Base-by-base conservation (phyloP, 1,140 invertebrate genomes). In the Drosophila subobscura region DNA sequence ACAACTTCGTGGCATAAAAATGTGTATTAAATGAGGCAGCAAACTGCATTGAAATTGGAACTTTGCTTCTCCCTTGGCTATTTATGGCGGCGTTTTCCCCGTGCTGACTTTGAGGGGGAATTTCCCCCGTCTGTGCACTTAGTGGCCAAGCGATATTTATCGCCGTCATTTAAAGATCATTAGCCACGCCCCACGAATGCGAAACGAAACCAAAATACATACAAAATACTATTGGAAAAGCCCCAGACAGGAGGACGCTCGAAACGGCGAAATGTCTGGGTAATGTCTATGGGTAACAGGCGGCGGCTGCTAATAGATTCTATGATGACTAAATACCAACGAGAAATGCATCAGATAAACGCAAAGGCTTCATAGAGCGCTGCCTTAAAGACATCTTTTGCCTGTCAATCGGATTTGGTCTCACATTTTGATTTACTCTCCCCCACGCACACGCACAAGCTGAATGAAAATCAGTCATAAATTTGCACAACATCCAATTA, bases 131-230 rank as follows among this genome's bases (percentile, higher is more conserved):
- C 49, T 23, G 29, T 23, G 41, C 44, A 61, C 23, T 52, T 44
- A 57, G 56, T 60, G 52, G 54, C 23, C 73, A 27, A 42, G 49
- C 67, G 74, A 78, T 78, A 77, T 78, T 72, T 78, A 72, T 72
- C 40, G 56, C 29, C 29, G 52, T 77, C 77, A 79, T 74, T 79
- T 79, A 81, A 81, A 81, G 78, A 70, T 76, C 79, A 74, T 54
- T 51, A 51, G 70, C 55, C 61, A 68, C 79, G 74, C 79, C 79
- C 70, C 52, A 12, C 33, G 14, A 63, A 49, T 20, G 22, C 1
- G 33, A 10, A 27, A 5, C 8, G 10, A 12, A 12, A 29, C 27
- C 7, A n/a, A 57, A 72, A 46, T 54, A 41, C n/a, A 33, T 10
- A 6, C 7, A 22, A 4, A 25, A 47, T 20, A 20, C 16, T 20